phyloP scores from a whole-genome alignment of 2,113 vertebrate species.

The Callipepla squamata region DNA sequence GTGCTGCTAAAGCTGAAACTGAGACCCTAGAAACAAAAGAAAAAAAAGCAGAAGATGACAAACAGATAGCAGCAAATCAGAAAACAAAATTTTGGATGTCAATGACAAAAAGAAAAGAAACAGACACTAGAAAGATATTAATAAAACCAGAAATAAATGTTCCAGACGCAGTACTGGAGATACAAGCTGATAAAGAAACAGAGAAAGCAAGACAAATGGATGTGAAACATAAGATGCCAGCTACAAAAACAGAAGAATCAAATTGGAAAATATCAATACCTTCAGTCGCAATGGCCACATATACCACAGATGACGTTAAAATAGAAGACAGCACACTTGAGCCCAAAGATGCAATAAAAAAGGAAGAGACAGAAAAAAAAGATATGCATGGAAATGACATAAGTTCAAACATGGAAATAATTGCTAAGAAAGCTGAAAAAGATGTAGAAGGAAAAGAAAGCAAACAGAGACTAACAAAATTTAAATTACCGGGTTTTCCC shows the following conservation, averaged over 20 bases:
- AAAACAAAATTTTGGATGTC: neutral
- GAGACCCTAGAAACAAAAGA: neutral
- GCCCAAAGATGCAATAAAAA: fast-evolving
- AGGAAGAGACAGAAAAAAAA: fast-evolving
- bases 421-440: fast-evolving
- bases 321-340: fast-evolving
- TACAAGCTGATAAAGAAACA: fast-evolving
- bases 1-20: neutral
- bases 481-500: neutral
- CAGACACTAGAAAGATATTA: neutral
- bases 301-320: neutral
- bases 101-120: neutral
- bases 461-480: neutral
- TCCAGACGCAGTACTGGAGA: neutral
- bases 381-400: fast-evolving
- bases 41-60: neutral
- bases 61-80: neutral
- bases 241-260: neutral
- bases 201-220: fast-evolving
- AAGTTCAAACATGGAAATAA: fast-evolving
- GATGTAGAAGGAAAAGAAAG: fast-evolving
- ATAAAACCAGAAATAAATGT: fast-evolving
- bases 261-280: constrained; percentile 30
- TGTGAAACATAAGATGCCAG: neutral
- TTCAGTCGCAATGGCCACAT: neutral